Base-by-base conservation (phyloP, 2,888 invertebrate species). In the Creontiades dilutus region DNA sequence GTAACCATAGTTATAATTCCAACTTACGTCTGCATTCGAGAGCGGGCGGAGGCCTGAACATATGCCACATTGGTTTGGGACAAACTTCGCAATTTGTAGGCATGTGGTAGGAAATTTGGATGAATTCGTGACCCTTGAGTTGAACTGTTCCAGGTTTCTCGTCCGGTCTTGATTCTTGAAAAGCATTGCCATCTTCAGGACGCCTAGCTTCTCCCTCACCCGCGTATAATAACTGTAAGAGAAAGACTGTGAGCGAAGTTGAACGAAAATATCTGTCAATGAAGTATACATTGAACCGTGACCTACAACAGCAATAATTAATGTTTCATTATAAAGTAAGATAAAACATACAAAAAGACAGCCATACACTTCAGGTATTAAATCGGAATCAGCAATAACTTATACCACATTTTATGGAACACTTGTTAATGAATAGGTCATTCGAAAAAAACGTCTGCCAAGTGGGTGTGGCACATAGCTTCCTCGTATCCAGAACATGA, bases 71-170 rank as follows among this genome's bases (percentile, higher is more conserved):
- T 92, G 98, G 98, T 93, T 98, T 98, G 91, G 98, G 96, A 95
- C 99, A 99, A 92, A 98, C 97, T 94, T 99, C 99, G 94, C 99
- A 99, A 92, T 97, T 97, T 14, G 99, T 98, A 89, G 99, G 99
- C 96, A 99, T 99, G 94, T 99, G 99, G 94, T 98, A 99, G 92
- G 97, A 97, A 93, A 99, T 98, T 93, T 97, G 97, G 91, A 99
- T 95, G 93, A 99, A 97, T 94, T 99, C 99, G 94, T 99, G 99
- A 16, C 99, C 97, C 94, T 98, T 98, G 93, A 97, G 96, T 92
- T 95, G 95, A 92, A 97, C 95, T 19, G 96, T 96, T 92, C 96
- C 96, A 55, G 94, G 93, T 91, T 93, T 94, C 93, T 94, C 93
- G 93, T 93, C 92, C 12, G 86, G 86, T 93, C 94, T 52, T 91